These are phyloP conservation scores for Anagyrus pseudococci DNA, from an alignment of 2,888 invertebrate genomes.

Conservation along the genomic window DNA sequence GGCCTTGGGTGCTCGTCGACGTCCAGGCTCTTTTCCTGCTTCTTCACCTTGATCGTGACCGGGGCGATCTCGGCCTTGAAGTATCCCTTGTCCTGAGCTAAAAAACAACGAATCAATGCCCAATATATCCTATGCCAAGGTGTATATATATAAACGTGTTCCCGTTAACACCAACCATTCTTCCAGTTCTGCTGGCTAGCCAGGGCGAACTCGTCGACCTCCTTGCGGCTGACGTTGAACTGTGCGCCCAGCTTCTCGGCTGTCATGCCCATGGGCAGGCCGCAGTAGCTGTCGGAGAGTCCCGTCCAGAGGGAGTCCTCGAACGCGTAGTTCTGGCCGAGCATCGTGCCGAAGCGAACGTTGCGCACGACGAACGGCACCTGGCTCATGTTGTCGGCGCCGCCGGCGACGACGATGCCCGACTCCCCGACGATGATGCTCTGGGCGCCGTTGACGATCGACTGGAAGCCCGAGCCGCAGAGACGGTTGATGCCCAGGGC, in stretches of 20 bases:
- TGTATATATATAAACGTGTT: neutral
- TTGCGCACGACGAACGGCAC: slow-evolving; percentile 85
- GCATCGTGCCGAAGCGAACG: slow-evolving; percentile 84
- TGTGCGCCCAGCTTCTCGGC: slow-evolving; percentile 92
- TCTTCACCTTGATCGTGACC: slow-evolving; percentile 83
- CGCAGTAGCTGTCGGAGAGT: slow-evolving; percentile 86
- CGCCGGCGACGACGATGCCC: slow-evolving; percentile 87
- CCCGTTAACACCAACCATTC: slow-evolving; percentile 71
- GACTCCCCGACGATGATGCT: slow-evolving; percentile 87
- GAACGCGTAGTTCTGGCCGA: slow-evolving; percentile 78
- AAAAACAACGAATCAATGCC: slow-evolving; percentile 40
- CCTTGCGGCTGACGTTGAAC: slow-evolving; percentile 79
- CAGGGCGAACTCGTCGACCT: slow-evolving; percentile 85
- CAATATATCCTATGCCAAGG: neutral
- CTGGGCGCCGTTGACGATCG: slow-evolving; percentile 89
- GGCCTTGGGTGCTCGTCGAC: slow-evolving; percentile 95
- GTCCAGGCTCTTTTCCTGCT: slow-evolving; percentile 78
- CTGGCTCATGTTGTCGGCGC: slow-evolving; percentile 95
- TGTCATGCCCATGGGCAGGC: slow-evolving; percentile 94
- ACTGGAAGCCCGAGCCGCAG: slow-evolving; percentile 98
- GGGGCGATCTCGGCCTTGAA: slow-evolving; percentile 92
- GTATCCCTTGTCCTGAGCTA: slow-evolving; percentile 85
- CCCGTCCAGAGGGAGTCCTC: slow-evolving; percentile 93
- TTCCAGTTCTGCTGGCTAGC: slow-evolving; percentile 90
- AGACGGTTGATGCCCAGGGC: slow-evolving; percentile 90